These are phyloP conservation scores for Lasaia peninsularis DNA, from an alignment of 1,140 invertebrate species.

Conservation along the genomic window DNA sequence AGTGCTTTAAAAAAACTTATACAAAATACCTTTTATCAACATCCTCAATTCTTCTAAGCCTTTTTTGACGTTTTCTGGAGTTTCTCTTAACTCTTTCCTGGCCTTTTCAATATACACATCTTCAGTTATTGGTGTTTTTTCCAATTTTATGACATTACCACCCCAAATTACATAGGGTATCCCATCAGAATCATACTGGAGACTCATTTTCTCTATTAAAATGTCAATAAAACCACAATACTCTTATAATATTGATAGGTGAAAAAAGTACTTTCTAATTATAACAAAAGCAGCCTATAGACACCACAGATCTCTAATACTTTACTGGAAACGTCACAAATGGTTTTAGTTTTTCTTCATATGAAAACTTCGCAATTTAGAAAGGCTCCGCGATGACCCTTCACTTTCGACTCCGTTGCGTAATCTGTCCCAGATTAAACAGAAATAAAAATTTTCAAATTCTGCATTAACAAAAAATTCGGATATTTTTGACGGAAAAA, in stretches of 20 bases:
- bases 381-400: neutral
- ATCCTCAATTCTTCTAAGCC: conserved; percentile 79
- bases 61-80: conserved; percentile 80
- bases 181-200: conserved; percentile 71
- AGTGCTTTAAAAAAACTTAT: too few relatives aligned
- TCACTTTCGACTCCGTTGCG: conserved; percentile 4
- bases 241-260: too few relatives aligned
- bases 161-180: conserved; percentile 75
- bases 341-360: neutral
- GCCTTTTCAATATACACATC: conserved; percentile 77
- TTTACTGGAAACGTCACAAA: neutral
- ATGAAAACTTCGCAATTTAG: neutral
- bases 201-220: conserved; percentile 41
- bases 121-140: conserved; percentile 68
- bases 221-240: neutral
- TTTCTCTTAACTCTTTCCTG: conserved; percentile 82
- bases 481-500: too few relatives aligned
- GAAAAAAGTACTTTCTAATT: too few relatives aligned
- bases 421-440: neutral
- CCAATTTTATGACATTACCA: conserved; percentile 70
- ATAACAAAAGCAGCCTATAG: too few relatives aligned
- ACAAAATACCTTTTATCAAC: conserved; percentile 79
- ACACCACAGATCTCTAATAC: too few relatives aligned
- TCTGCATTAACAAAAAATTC: too few relatives aligned
- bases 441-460: too few relatives aligned